These are phyloP conservation scores for Passerina amoena DNA, from an alignment of 2,113 vertebrate genomes.

Conservation along the genomic window DNA sequence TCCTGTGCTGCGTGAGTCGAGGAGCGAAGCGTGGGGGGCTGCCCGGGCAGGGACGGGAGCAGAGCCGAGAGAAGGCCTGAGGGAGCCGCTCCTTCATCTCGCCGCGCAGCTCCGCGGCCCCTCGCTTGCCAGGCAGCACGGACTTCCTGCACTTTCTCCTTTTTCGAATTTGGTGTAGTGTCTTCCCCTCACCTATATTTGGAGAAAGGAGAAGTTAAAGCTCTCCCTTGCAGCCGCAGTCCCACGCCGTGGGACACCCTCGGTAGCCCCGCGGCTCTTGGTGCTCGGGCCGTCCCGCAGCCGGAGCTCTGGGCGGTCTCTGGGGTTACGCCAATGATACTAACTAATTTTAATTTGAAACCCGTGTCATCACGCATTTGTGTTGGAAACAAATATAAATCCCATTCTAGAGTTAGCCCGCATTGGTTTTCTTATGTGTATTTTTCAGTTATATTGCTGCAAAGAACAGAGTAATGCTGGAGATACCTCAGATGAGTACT, in stretches of 20 bases:
- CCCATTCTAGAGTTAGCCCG: rapidly evolving
- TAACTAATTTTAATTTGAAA: neutral
- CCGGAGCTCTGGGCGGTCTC: rapidly evolving
- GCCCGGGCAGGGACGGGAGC: rapidly evolving
- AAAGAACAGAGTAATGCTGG: rapidly evolving
- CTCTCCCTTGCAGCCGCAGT: rapidly evolving
- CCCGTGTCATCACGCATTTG: rapidly evolving
- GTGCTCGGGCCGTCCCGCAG: neutral
- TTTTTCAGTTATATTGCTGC: rapidly evolving
- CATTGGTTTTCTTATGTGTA: rapidly evolving
- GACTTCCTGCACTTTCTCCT: rapidly evolving
- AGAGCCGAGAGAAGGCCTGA: neutral
- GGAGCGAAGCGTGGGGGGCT: neutral
- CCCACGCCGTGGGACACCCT: rapidly evolving
- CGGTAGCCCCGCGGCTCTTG: rapidly evolving
- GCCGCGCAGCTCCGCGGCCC: neutral
- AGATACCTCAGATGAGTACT: rapidly evolving
- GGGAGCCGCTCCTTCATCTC: neutral
- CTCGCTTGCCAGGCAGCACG: neutral
- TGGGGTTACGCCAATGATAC: rapidly evolving
- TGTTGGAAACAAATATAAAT: neutral
- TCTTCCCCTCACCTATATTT: rapidly evolving
- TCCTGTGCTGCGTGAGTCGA: too few relatives aligned
- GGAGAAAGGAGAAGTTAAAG: rapidly evolving
- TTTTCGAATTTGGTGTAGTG: rapidly evolving